Base-by-base conservation (phyloP, 2,888 invertebrate species). In the Chalcosyrphus nemorum region DNA sequence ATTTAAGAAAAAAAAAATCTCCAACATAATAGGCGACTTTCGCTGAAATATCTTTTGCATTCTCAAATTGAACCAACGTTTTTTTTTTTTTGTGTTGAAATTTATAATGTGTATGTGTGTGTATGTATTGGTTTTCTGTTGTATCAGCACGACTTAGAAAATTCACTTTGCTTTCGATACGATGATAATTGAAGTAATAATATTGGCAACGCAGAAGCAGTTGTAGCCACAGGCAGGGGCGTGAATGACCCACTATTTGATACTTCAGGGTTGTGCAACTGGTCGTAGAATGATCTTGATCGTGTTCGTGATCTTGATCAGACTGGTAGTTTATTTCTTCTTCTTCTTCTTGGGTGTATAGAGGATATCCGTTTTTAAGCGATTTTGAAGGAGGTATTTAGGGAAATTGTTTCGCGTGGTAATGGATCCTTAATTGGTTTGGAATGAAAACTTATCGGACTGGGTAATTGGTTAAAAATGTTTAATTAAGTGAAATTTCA, bases 31-130 rank as follows among this genome's bases (percentile, higher is more conserved):
- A 56, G 61, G 19, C 24, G 63, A 84, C 84, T 84, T 84, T 84
- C 84, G 80, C 84, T 84, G 80, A 63, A 66, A 72, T 38, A 45
- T 54, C 45, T 74, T n/a, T 63, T 74, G 63, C 47, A 52, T 71
- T 71, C 71, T 59, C 15, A 15, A 50, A 27, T 17, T 38, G 59
- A 27, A 45, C 38, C 15, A 35, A 45, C 19, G 9, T 59, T 59
- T 47, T 2, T 50, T 13, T 29, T 21, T 17, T 41, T 61, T 29
- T 32, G 38, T 35, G 29, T 19, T 65, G n/a, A n/a, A n/a, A n/a
- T n/a, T n/a, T n/a, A n/a, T n/a, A n/a, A n/a, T 24, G 27, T 11
- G 4, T 4, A 13, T 17, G 9, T 17, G 2, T 9, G 11, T 38
- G 15, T 45, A 52, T n/a, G n/a, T n/a, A n/a, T n/a, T n/a, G n/a